Base-by-base conservation (phyloP, 2,888 invertebrate species). In the Orthosia cruda region DNA sequence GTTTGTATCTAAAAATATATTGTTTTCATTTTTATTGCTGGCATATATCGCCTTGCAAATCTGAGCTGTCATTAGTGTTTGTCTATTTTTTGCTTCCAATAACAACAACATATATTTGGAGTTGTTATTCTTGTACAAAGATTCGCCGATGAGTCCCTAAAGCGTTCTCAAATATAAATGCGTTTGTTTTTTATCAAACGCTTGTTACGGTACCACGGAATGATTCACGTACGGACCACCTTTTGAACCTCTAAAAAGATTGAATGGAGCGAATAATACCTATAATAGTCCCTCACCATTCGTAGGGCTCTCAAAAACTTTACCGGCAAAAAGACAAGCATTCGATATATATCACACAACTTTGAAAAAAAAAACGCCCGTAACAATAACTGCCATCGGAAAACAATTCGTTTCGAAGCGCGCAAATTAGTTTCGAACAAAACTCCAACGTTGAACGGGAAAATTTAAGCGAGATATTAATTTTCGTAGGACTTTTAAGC, bases 391-490 rank as follows among this genome's bases (percentile, higher is more conserved):
- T 67, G 75, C 49, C 74, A 86, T 87, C 76, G 83, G 69, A 84
- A 87, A 89, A 87, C 87, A 82, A 89, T 89, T 89, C 82, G 81
- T 85, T 85, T 54, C 63, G 69, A 71, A 80, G 78, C 75, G 80
- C 81, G 67, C 70, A 84, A 89, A 90, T 90, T 87, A 87, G 87
- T 89, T 89, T 63, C 40, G 57, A 87, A 87, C 86, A 83, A 87
- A 82, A 84, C 74, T 84, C 73, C 74, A 55, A 77, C 72, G 77
- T 80, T 79, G 77, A 54, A 72, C 67, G 71, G 71, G 62, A 71
- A 79, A 69, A 77, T 84, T 84, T 77, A 75, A 70, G 71, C 80
- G 76, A 49, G 74, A 81, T 87, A 85, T 88, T 88, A 85, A 88
- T 88, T 88, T 88, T 80, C 63, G 81, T 45, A 78, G 64, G 70